Percentiles rank a stretch among this genome's conserved stretches.
These are phyloP conservation scores for Brachionichthys hirsutus DNA, from an alignment of 2,113 vertebrate species.

Conservation along the genomic window DNA sequence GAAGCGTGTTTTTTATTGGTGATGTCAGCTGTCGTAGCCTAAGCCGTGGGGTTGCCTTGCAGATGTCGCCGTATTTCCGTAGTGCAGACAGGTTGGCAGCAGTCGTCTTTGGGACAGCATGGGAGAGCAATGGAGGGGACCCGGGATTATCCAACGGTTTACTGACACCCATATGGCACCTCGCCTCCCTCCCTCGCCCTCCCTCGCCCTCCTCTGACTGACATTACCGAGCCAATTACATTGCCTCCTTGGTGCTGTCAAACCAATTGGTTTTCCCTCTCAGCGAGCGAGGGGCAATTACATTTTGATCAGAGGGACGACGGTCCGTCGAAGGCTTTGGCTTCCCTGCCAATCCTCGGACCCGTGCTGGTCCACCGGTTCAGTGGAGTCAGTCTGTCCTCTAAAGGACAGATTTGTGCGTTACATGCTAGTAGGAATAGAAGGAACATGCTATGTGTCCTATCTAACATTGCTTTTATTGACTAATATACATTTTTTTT, in stretches of 20 bases:
- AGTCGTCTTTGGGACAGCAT: constrained; percentile 46
- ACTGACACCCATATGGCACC: constrained; percentile 68
- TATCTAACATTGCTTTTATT: background rate
- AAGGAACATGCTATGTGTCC: background rate
- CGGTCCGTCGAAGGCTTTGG: constrained; percentile 39
- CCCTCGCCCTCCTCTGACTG: constrained; percentile 39
- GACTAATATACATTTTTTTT: background rate
- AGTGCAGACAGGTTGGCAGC: constrained; percentile 47
- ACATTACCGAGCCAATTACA: constrained; percentile 72
- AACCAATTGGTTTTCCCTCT: constrained; percentile 60
- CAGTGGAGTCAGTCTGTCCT: constrained; percentile 11
- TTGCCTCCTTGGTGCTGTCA: constrained; percentile 50
- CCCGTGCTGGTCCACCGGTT: constrained; percentile 9
- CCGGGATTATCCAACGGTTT: constrained; percentile 71
- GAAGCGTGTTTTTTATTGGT: constrained; percentile 20
- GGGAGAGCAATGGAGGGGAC: constrained; percentile 29
- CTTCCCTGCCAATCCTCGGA: constrained; percentile 20
- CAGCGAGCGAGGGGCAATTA: constrained; percentile 48
- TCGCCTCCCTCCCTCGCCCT: constrained; percentile 51
- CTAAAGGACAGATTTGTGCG: background rate
- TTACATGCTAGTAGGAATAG: background rate
- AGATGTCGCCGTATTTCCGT: constrained; percentile 6
- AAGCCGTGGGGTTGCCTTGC: constrained; percentile 6
- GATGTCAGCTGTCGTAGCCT: constrained; percentile 26
- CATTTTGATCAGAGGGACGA: constrained; percentile 51